Percentiles rank a stretch among this genome's conserved stretches.
Evolutionary conservation across 1,140 invertebrate genomes (phyloP).

Genomic region (Caenorhabditis brenneri): DNA sequence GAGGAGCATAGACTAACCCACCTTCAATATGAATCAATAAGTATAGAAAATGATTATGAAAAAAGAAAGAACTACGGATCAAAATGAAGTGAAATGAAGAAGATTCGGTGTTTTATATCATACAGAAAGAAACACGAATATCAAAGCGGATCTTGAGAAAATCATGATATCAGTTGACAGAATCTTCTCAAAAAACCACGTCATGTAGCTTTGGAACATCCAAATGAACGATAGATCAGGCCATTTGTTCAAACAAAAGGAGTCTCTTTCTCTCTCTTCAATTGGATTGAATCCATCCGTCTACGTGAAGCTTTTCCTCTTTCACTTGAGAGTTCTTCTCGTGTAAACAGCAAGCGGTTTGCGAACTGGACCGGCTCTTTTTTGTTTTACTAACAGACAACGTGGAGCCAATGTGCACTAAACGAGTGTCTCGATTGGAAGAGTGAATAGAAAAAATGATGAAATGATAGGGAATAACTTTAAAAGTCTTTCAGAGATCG

Average conservation of each 20-base stretch:
- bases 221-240: neutral
- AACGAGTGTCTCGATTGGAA: neutral
- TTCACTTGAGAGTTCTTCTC: neutral
- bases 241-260: neutral
- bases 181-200: neutral
- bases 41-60: no score
- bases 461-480: neutral
- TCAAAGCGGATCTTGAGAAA: no score
- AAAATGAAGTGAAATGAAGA: neutral
- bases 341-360: constrained; percentile 33
- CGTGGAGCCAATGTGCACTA: constrained; percentile 19
- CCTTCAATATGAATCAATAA: no score
- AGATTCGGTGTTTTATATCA: neutral
- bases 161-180: neutral
- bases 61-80: neutral
- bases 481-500: neutral
- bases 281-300: constrained; percentile 7
- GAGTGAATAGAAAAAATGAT: neutral
- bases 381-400: constrained; percentile 35
- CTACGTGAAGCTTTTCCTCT: neutral
- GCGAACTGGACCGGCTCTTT: constrained; percentile 32
- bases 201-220: neutral
- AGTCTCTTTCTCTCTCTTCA: neutral
- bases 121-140: neutral
- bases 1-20: no score